These are phyloP conservation scores for Paguma larvata DNA, from an alignment of 2,797 vertebrate genomes.

Conservation along the genomic window DNA sequence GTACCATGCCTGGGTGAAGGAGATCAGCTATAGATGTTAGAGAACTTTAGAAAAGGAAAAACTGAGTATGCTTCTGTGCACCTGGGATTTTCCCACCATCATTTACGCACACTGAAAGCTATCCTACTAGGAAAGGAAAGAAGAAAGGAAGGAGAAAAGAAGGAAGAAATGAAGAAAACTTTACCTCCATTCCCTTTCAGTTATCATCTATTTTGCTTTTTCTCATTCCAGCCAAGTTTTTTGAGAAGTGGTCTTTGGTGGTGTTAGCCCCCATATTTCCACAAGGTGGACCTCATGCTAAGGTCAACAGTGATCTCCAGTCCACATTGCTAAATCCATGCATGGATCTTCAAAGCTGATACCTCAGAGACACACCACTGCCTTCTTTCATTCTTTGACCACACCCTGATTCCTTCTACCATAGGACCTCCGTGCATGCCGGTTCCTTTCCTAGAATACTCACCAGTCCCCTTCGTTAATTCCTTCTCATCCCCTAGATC, in stretches of 20 bases:
- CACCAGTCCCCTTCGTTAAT: too few relatives aligned
- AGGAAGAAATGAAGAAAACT: background rate
- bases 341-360: background rate
- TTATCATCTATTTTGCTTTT: background rate
- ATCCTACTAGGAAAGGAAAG: background rate
- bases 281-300: background rate
- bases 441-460: background rate
- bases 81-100: background rate
- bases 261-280: too few relatives aligned
- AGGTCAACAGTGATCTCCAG: background rate
- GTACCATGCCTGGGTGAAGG: background rate
- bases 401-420: background rate
- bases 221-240: background rate
- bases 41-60: background rate
- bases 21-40: background rate
- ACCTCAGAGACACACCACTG: background rate
- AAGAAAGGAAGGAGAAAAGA: background rate
- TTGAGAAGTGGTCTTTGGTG: background rate
- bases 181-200: background rate
- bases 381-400: background rate
- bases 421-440: background rate
- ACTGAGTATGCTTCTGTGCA: background rate
- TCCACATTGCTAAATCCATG: background rate
- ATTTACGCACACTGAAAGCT: background rate
- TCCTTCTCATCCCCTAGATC: background rate